Evolutionary conservation across 2,113 vertebrate genomes (phyloP).

Genomic region (Machaerirhynchus nigripectus): DNA sequence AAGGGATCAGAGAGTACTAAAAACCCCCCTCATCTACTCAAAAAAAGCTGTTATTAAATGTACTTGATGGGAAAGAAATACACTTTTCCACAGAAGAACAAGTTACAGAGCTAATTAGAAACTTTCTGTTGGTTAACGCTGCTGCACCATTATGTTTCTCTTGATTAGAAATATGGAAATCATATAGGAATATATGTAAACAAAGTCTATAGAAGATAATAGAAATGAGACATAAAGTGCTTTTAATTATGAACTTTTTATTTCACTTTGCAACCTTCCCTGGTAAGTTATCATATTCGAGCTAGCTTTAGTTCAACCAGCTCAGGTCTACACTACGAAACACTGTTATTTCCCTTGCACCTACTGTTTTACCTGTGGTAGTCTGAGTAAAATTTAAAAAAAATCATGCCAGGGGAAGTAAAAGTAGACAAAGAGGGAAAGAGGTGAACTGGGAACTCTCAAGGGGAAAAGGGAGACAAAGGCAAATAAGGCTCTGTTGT

Average conservation of each 20-base stretch:
- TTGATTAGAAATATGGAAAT: neutral
- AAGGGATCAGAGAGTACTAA: neutral
- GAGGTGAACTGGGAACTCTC: neutral
- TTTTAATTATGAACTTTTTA: neutral
- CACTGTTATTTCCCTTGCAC: neutral
- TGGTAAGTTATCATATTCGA: neutral
- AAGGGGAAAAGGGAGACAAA: neutral
- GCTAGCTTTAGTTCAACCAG: slow-evolving; percentile 5
- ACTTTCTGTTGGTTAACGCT: neutral
- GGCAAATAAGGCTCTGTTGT: neutral
- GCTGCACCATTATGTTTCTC: neutral
- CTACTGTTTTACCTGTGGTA: neutral
- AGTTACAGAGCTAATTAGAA: neutral
- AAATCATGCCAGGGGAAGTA: neutral
- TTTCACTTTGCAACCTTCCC: slow-evolving; percentile 22
- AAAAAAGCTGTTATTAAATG: neutral
- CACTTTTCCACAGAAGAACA: neutral
- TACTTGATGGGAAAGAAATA: neutral
- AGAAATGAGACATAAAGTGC: neutral
- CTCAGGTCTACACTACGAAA: neutral
- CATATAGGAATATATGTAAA: neutral
- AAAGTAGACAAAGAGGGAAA: neutral
- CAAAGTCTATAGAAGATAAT: neutral
- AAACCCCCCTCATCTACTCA: neutral
- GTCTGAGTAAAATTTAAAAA: neutral